Evolutionary conservation across 2,113 vertebrate genomes (phyloP), one percentile per base, ranked within the genome.

Genomic region (Alces alces): DNA sequence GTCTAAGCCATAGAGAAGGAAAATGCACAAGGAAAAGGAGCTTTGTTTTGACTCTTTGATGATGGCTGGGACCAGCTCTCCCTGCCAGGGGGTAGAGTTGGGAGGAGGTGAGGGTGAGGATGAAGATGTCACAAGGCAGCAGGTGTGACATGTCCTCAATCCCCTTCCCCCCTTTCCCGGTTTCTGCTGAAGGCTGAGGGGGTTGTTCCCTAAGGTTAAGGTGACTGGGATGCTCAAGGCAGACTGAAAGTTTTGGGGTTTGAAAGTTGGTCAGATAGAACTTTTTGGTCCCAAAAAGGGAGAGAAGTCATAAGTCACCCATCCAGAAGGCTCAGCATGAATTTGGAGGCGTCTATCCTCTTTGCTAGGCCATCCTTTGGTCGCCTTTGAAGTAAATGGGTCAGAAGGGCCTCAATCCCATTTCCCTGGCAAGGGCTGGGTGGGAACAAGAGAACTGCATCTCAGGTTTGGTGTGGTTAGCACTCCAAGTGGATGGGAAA

Each of bases 11-110:
- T n/a, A 43, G 88, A 95, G 87, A 76, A 80, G 92, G 87, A 91
- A 80, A 85, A 52, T 10, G 58, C 64, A 12, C 52, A 30, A 19
- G 90, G 85, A 52, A 61, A 93, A 88, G 64, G 64, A 84, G 55
- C 80, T 97, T 86, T 93, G 88, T 88, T 96, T 60, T 82, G 93
- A 95, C 80, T 96, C 91, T 66, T 52, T 33, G 47, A 88, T 28
- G 17, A 55, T 23, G 25, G 76, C 60, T 39, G 50, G 92, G 79
- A 87, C 57, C 3, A 33, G 85, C 52, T 78, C 36, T 91, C 52
- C 84, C 64, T 47, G 27, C 16, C 78, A 80, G n/a, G 52, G 55
- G 86, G 25, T 16, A 33, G 45, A 76, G 15, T 5, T 28, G 50
- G n/a, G 36, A 47, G 17, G 58, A 28, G 33, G 55, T 17, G 39